Conservation (phyloP, 1,140 invertebrate species). For the Battus philenor region DNA sequence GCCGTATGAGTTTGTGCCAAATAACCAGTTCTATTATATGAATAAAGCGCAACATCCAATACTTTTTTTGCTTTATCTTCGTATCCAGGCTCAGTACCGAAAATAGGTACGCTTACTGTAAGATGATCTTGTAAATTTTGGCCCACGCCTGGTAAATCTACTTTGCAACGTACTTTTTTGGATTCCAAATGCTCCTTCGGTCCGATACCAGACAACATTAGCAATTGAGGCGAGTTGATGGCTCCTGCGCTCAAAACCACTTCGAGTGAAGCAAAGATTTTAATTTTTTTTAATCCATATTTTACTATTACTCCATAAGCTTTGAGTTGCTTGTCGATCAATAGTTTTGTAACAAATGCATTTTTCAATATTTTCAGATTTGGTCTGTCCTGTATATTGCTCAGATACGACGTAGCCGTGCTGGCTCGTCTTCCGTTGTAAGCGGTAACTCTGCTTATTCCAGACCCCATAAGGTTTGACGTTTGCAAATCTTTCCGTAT, state of each 20-base stretch:
- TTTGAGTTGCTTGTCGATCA: conserved; percentile 35
- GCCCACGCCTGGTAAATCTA: conserved; percentile 81
- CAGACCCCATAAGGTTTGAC: conserved; percentile 50
- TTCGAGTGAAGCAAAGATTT: conserved; percentile 62
- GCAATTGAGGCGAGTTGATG: conserved; percentile 73
- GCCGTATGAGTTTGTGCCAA: conserved; percentile 30
- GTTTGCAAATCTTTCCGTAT: conserved; percentile 42
- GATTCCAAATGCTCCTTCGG: conserved; percentile 47
- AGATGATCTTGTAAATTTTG: conserved; percentile 81
- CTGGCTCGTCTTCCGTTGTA: conserved; percentile 78
- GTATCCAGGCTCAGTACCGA: conserved; percentile 28
- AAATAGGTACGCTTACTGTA: conserved; percentile 37
- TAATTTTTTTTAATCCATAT: conserved; percentile 28
- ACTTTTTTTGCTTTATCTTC: conserved; percentile 18
- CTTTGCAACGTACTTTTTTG: conserved; percentile 65
- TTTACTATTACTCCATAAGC: conserved; percentile 53
- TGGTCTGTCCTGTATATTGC: conserved; percentile 66
- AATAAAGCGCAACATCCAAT: conserved; percentile 40
- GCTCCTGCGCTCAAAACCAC: conserved; percentile 72
- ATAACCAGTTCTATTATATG: conserved; percentile 43
- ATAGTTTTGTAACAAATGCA: conserved; percentile 69
- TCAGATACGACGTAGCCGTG: conserved; percentile 78
- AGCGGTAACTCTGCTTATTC: conserved; percentile 47
- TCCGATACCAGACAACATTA: conserved; percentile 68
- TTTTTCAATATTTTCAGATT: conserved; percentile 83